Base-by-base conservation (phyloP, 2,888 invertebrate species). In the Andrena bucephala region DNA sequence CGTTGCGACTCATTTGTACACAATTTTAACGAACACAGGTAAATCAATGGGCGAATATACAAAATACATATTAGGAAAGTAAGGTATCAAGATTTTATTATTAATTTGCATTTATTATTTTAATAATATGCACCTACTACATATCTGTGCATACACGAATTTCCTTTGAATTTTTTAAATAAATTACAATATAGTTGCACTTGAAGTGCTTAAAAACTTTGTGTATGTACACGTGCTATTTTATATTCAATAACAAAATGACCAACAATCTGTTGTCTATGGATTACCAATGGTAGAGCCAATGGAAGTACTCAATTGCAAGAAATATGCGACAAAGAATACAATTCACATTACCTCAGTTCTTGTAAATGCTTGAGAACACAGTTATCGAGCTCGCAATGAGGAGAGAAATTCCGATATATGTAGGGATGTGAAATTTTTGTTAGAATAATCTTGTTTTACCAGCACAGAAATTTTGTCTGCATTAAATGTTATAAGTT, bases 401-500 rank as follows among this genome's bases (percentile, higher is more conserved):
- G 29, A 16, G 60, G 10, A 10, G 24, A 20, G 3, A 29, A 10
- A 57, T 29, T 63, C 33, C 33, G 24, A 27, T 50, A 78, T 65
- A 27, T 36, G 10, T 24, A 78, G 60, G 80, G 71, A 71, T 80
- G 80, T 80, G 72, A 80, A 48, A 67, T 16, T 54, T 67, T 31
- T 57, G 52, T 66, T 80, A 71, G 10, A 60, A 42, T 78, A 65
- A 63, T 31, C 3, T 36, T 24, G 20, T 77, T 60, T 24, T 27
- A 20, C 52, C 59, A 52, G 20, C 42, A 16, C 2, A 36, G 16
- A 36, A 33, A 33, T 65, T 33, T 65, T 27, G 13, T 65, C 24
- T 33, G 20, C 16, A 13, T 68, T 52, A 33, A 65, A 10, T 65
- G 48, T 50, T 77, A 24, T 65, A 42, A 24, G n/a, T 77, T 78